These are phyloP conservation scores for Macrosiphum euphorbiae DNA, from an alignment of 2,888 invertebrate species.

Conservation along the genomic window DNA sequence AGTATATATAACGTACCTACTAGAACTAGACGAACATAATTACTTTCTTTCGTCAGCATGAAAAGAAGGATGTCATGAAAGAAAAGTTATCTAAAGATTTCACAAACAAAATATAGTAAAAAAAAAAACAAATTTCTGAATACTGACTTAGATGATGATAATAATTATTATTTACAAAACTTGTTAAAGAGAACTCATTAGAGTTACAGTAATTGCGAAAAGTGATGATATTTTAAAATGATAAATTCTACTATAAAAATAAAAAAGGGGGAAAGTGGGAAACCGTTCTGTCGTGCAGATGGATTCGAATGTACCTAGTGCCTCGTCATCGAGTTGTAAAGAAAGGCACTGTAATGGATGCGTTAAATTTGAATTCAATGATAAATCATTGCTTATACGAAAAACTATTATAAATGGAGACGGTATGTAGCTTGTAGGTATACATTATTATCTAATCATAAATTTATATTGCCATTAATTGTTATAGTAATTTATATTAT, in stretches of 20 bases:
- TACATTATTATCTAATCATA: too few relatives aligned
- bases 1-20: background rate
- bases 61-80: background rate
- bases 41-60: background rate
- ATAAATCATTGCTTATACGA: background rate
- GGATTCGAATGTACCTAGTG: too few relatives aligned
- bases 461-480: too few relatives aligned
- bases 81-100: background rate
- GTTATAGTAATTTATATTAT: too few relatives aligned
- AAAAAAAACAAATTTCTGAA: background rate
- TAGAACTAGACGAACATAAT: background rate
- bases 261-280: background rate
- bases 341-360: background rate
- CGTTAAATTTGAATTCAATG: background rate
- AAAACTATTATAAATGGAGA: background rate
- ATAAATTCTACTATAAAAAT: background rate
- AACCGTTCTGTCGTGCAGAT: too few relatives aligned
- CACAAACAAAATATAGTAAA: background rate
- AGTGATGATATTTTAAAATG: background rate
- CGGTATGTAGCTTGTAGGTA: too few relatives aligned
- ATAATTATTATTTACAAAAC: constrained; percentile 13
- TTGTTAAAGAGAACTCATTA: background rate
- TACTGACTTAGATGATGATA: background rate
- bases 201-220: background rate
- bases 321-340: background rate